Conservation (phyloP, 2,113 vertebrate genomes). For the Seriola aureovittata region DNA sequence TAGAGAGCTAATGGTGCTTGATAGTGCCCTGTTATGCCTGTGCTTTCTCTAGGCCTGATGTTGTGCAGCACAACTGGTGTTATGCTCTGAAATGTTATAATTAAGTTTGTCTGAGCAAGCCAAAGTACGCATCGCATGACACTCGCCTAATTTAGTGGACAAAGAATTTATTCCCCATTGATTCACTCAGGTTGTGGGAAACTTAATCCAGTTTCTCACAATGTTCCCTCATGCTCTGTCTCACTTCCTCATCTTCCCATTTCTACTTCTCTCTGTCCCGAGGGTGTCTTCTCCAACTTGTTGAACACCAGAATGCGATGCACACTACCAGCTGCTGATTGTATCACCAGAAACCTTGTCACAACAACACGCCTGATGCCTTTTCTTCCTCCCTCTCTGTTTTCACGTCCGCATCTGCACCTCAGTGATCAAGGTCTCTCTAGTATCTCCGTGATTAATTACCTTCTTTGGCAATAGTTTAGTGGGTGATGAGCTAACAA, state of each 20-base stretch:
- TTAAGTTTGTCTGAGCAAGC: conserved; percentile 36
- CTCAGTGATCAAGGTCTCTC: conserved; percentile 12
- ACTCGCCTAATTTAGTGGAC: conserved; percentile 24
- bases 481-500: conserved; percentile 56
- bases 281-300: conserved; percentile 24
- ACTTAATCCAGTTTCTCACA: conserved; percentile 39
- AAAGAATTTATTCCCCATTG: conserved; percentile 35
- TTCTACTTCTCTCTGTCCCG: neutral
- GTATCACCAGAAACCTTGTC: conserved; percentile 42
- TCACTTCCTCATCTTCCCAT: neutral
- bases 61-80: conserved; percentile 1
- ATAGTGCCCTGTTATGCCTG: neutral
- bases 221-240: neutral
- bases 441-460: conserved; percentile 21
- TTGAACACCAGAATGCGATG: conserved; percentile 22
- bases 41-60: neutral
- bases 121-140: conserved; percentile 50
- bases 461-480: conserved; percentile 29
- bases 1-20: conserved; percentile 27
- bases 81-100: conserved; percentile 34
- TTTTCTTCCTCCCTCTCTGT: neutral
- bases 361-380: conserved; percentile 43
- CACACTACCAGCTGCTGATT: conserved; percentile 3
- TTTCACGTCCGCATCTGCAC: conserved; percentile 42
- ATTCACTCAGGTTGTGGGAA: neutral